Evolutionary conservation across 2,113 vertebrate genomes (phyloP).

Genomic region (Sialia sialis): DNA sequence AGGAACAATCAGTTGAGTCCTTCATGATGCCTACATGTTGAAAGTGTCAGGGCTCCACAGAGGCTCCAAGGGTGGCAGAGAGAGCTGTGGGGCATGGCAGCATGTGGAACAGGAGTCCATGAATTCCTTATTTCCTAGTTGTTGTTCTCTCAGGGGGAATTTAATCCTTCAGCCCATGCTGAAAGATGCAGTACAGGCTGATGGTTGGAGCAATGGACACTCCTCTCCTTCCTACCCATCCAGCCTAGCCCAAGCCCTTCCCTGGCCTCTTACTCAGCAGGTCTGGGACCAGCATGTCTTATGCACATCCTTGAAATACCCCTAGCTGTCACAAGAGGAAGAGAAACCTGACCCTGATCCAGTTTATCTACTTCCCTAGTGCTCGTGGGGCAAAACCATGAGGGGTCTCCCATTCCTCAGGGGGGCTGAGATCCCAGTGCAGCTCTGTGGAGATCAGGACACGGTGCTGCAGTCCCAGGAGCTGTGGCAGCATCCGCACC

Average conservation of each 20-base stretch:
- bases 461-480: fast-evolving
- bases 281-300: background rate
- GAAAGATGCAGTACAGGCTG: background rate
- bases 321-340: background rate
- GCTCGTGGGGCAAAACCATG: background rate
- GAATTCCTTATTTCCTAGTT: background rate
- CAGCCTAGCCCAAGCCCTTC: background rate
- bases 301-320: background rate
- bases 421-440: background rate
- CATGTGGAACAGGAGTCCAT: background rate
- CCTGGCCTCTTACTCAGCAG: background rate
- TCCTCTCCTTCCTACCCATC: background rate
- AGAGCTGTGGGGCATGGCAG: background rate
- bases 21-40: background rate
- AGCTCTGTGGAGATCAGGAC: background rate
- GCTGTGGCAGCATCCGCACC: background rate
- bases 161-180: background rate
- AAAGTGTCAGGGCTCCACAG: background rate
- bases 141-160: background rate
- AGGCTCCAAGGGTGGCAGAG: background rate
- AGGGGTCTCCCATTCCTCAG: background rate
- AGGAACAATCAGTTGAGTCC: background rate
- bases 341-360: background rate
- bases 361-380: background rate
- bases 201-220: background rate